A percentile compares a stretch with the other conserved stretches of the same genome.
These are phyloP conservation scores for Diplazon laetatorius DNA, from an alignment of 2,888 invertebrate genomes.

Conservation along the genomic window DNA sequence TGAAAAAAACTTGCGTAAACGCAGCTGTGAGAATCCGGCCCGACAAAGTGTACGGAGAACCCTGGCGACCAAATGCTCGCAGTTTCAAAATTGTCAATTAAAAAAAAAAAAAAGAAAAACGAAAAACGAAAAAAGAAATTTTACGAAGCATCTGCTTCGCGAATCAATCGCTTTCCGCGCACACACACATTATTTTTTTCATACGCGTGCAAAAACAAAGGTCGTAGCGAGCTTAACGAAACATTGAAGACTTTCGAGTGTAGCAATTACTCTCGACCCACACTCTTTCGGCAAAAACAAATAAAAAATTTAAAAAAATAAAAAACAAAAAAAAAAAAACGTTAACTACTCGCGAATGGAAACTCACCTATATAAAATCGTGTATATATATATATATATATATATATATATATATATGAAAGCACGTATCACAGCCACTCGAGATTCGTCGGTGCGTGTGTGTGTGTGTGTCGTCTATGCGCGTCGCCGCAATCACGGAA, in stretches of 20 bases:
- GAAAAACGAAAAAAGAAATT: slow-evolving; percentile 5
- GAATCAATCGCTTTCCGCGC: no score
- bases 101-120: slow-evolving; percentile 1
- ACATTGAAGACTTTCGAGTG: slow-evolving; percentile 75
- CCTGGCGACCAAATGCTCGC: no score
- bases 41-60: no score
- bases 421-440: slow-evolving; percentile 51
- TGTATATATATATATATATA: slow-evolving; percentile 30
- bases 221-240: slow-evolving; percentile 4
- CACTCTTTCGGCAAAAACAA: slow-evolving; percentile 61
- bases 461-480: slow-evolving; percentile 16
- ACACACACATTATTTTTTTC: no score
- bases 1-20: no score
- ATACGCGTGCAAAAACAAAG: background rate
- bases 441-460: slow-evolving; percentile 46
- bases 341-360: slow-evolving; percentile 72
- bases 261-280: slow-evolving; percentile 75
- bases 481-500: slow-evolving; percentile 29
- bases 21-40: background rate
- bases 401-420: no score
- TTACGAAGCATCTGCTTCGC: background rate
- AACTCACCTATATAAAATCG: slow-evolving; percentile 54
- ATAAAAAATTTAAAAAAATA: no score
- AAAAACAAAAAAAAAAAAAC: no score
- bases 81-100: no score